phyloP scores from a whole-genome alignment of 92 coral and sea anemone genomes.

The Epizoanthus stellaris region DNA sequence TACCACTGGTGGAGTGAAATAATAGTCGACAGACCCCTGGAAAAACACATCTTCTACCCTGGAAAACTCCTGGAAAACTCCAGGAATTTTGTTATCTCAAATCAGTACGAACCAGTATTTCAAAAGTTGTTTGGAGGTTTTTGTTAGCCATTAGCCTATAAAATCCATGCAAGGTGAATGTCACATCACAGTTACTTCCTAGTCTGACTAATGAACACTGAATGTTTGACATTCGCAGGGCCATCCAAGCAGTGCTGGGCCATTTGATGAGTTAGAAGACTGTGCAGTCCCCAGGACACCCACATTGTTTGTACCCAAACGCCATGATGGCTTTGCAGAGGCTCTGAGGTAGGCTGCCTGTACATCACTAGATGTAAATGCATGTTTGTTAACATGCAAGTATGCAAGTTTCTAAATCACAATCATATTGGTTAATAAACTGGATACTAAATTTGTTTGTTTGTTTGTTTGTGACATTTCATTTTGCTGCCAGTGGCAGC shows the following conservation, averaged over 20 bases:
- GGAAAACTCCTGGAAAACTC: no score
- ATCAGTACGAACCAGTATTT: no score
- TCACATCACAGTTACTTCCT: neutral
- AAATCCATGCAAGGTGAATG: no score
- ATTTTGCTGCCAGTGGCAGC: no score
- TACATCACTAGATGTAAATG: neutral
- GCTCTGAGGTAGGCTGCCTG: constrained; percentile 78
- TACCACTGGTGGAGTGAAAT: no score
- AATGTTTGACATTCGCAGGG: constrained; percentile 50
- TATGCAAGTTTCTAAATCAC: neutral
- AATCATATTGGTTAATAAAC: no score
- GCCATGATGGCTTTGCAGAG: constrained; percentile 97
- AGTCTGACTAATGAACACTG: no score
- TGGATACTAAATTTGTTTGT: no score
- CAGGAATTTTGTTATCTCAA: no score
- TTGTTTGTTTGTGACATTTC: no score
- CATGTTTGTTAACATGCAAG: neutral
- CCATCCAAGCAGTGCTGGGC: constrained; percentile 77
- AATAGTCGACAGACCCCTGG: no score
- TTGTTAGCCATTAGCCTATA: neutral
- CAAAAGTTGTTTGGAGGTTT: neutral
- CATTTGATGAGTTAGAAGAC: constrained; percentile 95
- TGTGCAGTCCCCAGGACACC: constrained; percentile 98
- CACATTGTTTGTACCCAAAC: constrained; percentile 94
- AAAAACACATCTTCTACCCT: no score